Evolutionary conservation across 2,888 invertebrate species (phyloP).

Genomic region (Ashinkailepas kermadecensis): DNA sequence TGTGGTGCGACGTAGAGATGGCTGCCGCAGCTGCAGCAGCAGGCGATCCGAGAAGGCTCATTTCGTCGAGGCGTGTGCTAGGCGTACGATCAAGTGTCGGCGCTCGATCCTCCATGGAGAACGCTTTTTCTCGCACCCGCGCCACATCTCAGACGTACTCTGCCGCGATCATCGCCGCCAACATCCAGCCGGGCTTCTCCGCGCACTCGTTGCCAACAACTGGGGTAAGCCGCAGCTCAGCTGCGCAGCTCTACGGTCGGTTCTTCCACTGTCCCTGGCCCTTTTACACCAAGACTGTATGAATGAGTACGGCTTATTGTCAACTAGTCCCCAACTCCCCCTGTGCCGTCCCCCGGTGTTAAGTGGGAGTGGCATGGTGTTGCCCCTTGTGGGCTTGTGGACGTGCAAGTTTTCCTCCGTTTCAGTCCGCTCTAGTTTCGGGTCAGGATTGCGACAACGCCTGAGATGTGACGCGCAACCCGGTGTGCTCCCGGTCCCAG

Average conservation of each 20-base stretch:
- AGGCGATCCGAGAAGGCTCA: background rate
- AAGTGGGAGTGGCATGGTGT: background rate
- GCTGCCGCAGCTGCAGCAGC: constrained; percentile 8
- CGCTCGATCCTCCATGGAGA: constrained; percentile 14
- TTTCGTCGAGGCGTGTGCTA: constrained; percentile 16
- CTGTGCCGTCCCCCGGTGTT: background rate
- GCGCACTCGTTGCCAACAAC: background rate
- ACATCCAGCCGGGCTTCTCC: background rate
- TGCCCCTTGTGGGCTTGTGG: background rate
- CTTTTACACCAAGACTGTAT: background rate
- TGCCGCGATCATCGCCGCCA: background rate
- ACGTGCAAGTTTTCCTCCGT: background rate
- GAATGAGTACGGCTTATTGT: background rate
- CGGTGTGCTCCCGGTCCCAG: background rate
- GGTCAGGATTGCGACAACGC: background rate
- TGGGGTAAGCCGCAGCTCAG: background rate
- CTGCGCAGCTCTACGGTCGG: background rate
- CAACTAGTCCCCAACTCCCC: background rate
- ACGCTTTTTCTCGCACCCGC: background rate
- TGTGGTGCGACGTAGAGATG: constrained; percentile 2
- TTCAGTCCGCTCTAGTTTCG: background rate
- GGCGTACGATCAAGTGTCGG: constrained; percentile 12
- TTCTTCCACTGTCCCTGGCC: too few relatives aligned
- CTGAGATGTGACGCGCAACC: background rate
- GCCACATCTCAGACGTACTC: background rate